These are phyloP conservation scores for Choloepus hoffmanni DNA, from an alignment of 2,113 vertebrate genomes.

Conservation along the genomic window DNA sequence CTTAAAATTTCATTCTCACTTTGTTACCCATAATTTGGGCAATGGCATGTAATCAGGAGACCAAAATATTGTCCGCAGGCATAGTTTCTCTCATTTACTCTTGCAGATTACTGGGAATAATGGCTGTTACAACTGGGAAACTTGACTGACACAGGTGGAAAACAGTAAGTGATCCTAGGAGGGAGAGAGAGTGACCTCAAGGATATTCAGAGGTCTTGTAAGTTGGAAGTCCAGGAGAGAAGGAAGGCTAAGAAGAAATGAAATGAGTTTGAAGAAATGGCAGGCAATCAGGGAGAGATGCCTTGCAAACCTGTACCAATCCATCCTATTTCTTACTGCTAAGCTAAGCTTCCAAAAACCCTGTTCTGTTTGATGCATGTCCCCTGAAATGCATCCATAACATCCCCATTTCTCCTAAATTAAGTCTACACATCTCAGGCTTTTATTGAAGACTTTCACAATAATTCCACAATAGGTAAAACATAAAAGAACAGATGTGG, in stretches of 20 bases:
- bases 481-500: background rate
- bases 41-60: background rate
- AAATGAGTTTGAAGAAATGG: background rate
- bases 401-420: background rate
- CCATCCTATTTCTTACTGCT: background rate
- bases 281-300: background rate
- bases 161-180: background rate
- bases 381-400: background rate
- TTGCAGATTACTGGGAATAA: background rate
- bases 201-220: background rate
- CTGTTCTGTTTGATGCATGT: background rate
- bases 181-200: background rate
- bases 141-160: background rate
- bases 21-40: background rate
- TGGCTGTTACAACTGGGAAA: background rate
- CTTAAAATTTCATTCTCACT: background rate
- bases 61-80: background rate
- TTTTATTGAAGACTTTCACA: background rate
- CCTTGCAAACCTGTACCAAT: background rate
- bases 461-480: background rate
- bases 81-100: background rate
- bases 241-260: background rate
- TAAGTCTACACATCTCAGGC: background rate
- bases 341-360: background rate
- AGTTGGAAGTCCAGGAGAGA: background rate